Conservation (phyloP, 2,113 vertebrate species). For the Calyptomena viridis region DNA sequence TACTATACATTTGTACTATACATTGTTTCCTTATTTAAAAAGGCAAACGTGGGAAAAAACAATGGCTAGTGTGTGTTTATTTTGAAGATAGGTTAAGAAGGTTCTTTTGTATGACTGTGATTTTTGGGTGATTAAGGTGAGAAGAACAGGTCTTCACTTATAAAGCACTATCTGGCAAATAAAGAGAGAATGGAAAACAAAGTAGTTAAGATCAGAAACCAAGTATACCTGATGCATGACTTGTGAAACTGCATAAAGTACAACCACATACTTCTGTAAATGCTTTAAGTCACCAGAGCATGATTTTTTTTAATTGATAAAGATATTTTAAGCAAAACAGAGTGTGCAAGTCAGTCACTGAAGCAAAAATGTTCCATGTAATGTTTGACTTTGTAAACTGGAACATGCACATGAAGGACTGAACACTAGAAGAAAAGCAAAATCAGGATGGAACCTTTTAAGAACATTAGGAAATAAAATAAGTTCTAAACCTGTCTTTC, state of each 20-base stretch:
- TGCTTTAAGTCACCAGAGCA: neutral
- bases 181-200: neutral
- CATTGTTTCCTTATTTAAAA: neutral
- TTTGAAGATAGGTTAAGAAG: neutral
- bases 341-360: neutral
- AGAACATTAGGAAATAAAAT: neutral
- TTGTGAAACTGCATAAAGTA: neutral
- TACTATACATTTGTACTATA: neutral
- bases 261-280: neutral
- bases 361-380: neutral
- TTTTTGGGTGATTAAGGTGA: neutral
- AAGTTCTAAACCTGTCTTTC: neutral
- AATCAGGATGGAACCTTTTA: neutral
- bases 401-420: neutral
- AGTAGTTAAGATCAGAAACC: neutral
- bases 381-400: neutral
- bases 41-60: neutral
- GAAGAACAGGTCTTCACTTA: neutral
- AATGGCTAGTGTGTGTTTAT: neutral
- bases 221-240: neutral
- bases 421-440: neutral
- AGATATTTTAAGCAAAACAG: neutral
- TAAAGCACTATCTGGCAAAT: neutral
- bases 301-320: neutral
- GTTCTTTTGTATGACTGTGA: neutral